phyloP scores from a whole-genome alignment of 2,888 invertebrate species.

The Achlya flavicornis region DNA sequence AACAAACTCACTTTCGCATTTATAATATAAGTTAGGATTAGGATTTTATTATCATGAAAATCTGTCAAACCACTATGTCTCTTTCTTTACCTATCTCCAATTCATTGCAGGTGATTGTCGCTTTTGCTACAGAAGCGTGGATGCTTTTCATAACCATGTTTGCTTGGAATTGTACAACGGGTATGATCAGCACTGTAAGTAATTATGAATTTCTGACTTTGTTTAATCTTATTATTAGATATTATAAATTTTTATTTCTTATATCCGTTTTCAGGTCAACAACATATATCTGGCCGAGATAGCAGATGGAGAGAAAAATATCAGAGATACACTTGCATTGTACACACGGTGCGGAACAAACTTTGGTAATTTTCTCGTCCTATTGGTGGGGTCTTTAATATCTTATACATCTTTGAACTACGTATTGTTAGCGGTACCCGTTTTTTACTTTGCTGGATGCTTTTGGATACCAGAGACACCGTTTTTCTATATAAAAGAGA shows the following conservation, averaged over 20 bases:
- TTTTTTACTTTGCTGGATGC: constrained; percentile 71
- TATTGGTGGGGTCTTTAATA: constrained; percentile 67
- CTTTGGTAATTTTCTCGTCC: constrained; percentile 68
- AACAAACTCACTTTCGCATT: too few species aligned
- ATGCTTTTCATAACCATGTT: constrained; percentile 73
- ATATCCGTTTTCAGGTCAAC: constrained; percentile 62
- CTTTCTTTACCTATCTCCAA: neutral
- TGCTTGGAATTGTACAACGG: constrained; percentile 79
- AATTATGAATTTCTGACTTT: neutral
- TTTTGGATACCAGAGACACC: constrained; percentile 85
- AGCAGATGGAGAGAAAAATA: constrained; percentile 64
- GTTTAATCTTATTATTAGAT: neutral
- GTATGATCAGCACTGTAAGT: constrained; percentile 75
- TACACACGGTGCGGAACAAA: constrained; percentile 66
- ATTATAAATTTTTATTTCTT: neutral
- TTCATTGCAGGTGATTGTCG: constrained; percentile 66
- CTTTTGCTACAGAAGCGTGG: constrained; percentile 66
- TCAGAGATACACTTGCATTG: constrained; percentile 64
- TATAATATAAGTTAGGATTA: too few species aligned
- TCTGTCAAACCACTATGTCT: too few species aligned
- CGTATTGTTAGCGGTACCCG: constrained; percentile 68
- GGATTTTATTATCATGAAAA: too few species aligned
- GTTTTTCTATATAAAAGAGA: constrained; percentile 81
- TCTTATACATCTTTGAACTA: constrained; percentile 68
- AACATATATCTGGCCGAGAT: constrained; percentile 78